Evolutionary conservation across 2,797 vertebrate species (phyloP), one percentile per base, ranked within the genome.

Genomic region (Argyrosomus regius): DNA sequence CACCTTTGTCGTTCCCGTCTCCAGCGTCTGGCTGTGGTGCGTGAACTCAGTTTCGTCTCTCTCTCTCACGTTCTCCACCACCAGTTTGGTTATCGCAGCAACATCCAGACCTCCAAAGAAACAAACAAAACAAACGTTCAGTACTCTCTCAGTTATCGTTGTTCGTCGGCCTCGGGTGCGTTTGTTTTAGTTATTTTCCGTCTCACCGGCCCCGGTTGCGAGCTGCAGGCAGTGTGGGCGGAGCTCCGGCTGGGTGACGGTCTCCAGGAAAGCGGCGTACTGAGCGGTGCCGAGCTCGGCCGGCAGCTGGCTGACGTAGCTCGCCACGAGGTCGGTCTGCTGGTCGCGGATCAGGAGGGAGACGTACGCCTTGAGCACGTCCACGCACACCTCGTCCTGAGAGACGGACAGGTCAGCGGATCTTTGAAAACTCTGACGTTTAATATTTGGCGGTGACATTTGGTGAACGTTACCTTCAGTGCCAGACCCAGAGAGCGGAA

Each of bases 21-120:
- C 97, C 31, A 99, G 88, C 1, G 94, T 93, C 60, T 96, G 94
- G 60, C 86, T 91, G 77, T 99, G 98, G 78, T 98, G 98, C 10
- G 93, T 94, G 66, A 99, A 99, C 80, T 97, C 97, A 0, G 93
- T 89, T 6, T 93, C 86, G 52, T 98, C 97, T 87, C 94, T 94
- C 85, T 96, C 97, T 65, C 97, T 94, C 75, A 97, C 97, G 12
- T 97, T 98, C 92, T 99, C 98, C 82, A 99, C 98, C 78, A 99
- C 97, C 6, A 96, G 96, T 91, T 98, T 99, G 28, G 98, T 99
- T 81, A 99, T 95, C 3, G 96, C 92, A 56, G 97, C 96, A 57
- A 99, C 96, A 8, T 99, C 97, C 90, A 99, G 94, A 91, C 97
- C 98, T 99, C 45, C 70, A 46, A 8, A 39, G 35, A 7, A 5